Base-by-base conservation (phyloP, 1,140 invertebrate species). In the Saccostrea cuccullata region DNA sequence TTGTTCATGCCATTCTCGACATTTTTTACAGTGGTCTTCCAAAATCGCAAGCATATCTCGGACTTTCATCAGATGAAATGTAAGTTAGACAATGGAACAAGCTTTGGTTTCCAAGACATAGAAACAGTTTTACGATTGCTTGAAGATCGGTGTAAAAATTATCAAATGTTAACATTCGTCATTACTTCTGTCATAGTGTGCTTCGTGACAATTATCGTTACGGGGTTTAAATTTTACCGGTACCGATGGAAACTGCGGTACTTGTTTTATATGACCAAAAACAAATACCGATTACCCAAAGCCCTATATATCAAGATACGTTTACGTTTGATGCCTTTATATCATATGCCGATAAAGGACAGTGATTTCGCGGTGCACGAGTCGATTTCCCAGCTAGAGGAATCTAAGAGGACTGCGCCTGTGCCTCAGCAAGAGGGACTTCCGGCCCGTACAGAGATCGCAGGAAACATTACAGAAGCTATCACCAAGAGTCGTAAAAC, bases 401-500 rank as follows among this genome's bases (percentile, higher is more conserved):
- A 64, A 13, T 40, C 88, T 11, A n/a, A 70, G 40, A 13, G 58
- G 85, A 6, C 60, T 92, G 0, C 89, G 89, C 36, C 55, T 93
- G 13, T 70, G 20, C 47, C 47, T 47, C 47, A 47, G 47, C 9
- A 47, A 47, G 47, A 47, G 47, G 47, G 47, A 47, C 47, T 47
- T 47, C 47, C 47, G 47, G 47, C 47, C 47, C 47, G 47, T 47
- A 8, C 47, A 47, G 47, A 47, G 47, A 47, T 47, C 9, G 47
- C 47, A 47, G 47, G 1, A 47, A 47, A 47, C 47, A 96, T 97
- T 86, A 92, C 96, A 40, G 95, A 95, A 84, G 96, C 96, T 89
- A 96, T 97, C 60, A 95, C 96, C 36, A 95, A 95, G 83, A 96
- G 96, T 92, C 95, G 96, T 82, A 96, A 96, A 93, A 96, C 96